Evolutionary conservation across 2,797 vertebrate genomes (phyloP).

Genomic region (Amniataba percoides): DNA sequence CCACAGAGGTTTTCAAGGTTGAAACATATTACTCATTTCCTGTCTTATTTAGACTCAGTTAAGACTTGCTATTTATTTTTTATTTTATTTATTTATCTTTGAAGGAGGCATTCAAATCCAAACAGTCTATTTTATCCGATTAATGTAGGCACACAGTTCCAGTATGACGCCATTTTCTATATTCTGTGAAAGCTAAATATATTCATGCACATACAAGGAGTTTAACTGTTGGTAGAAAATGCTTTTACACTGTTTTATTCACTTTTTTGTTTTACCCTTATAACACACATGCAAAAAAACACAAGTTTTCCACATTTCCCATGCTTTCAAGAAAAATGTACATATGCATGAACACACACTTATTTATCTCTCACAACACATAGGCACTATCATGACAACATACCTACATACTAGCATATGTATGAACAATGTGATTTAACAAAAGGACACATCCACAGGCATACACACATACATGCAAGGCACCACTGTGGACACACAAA

Average conservation of each 20-base stretch:
- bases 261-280: too few species aligned
- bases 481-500: conserved; percentile 19
- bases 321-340: not conserved
- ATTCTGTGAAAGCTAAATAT: not conserved
- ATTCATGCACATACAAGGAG: not conserved
- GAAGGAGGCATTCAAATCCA: not conserved
- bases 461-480: conserved; percentile 14
- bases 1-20: too few species aligned
- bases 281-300: too few species aligned
- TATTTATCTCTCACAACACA: not conserved
- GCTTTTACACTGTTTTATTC: not conserved
- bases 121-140: not conserved
- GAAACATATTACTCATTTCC: too few species aligned
- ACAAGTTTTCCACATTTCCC: too few species aligned
- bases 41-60: too few species aligned
- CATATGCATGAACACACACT: not conserved
- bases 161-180: not conserved
- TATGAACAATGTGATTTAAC: not conserved
- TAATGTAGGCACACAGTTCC: not conserved
- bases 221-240: not conserved
- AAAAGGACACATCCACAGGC: conserved; percentile 5
- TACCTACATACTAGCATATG: not conserved
- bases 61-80: too few species aligned
- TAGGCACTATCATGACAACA: not conserved
- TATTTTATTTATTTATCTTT: not conserved